Evolutionary conservation across 2,888 invertebrate genomes (phyloP), one percentile per base, ranked within the genome.

Genomic region (Sphaeridia pumilis): DNA sequence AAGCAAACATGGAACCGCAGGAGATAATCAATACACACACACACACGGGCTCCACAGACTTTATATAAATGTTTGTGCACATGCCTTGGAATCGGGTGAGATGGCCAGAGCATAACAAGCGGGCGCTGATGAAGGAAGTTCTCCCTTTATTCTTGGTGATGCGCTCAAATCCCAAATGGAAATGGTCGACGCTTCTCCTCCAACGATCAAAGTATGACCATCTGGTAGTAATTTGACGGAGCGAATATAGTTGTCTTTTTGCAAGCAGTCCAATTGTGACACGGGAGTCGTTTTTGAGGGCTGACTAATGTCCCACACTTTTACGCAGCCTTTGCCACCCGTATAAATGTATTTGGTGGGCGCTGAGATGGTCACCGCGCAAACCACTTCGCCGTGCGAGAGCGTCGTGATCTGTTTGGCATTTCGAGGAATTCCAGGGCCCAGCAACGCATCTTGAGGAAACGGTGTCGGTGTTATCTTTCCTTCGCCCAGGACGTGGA

Each of bases 81-180:
- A 41, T 66, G 78, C 87, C 76, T 93, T 93, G 35, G 89, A 88
- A 71, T 95, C 94, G 0, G 90, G 90, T 66, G 88, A 88, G 66
- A 95, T 90, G 52, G 94, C 93, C 14, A 95, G 78, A 14, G 94
- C 94, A 70, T 95, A 95, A 72, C 94, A 95, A 0, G 94, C 94
- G 2, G 93, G 93, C 2, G 93, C 92, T 52, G 84, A 56, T 3
- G 85, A 86, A 22, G 86, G 85, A 50, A 87, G 72, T 69, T 94
- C 93, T 12, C 89, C 89, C 70, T 92, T 87, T 68, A 93, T 89
- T 52, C 90, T 76, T 53, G 93, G 93, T 63, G 89, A 89, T 36
- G 89, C 87, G 58, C 84, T 85, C 62, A 97, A 73, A 73, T 95
- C 95, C 93, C 94, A 97, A 66, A 95, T 90, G 54, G 90, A 89